Conservation (phyloP, 2,888 invertebrate genomes). For the Opisthograptis luteolata region DNA sequence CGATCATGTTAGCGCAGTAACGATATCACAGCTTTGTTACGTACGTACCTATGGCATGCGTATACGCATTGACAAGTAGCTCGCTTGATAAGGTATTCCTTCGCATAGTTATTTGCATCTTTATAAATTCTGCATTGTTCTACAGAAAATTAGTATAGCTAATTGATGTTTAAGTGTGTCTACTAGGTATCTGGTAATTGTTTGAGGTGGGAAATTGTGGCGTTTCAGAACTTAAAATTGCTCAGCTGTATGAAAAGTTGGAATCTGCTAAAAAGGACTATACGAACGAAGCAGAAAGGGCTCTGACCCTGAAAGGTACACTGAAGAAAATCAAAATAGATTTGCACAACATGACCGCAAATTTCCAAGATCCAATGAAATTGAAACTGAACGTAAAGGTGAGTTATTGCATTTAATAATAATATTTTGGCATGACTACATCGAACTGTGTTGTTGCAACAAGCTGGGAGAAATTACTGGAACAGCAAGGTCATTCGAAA, state of each 20-base stretch:
- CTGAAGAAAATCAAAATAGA: slow-evolving; percentile 92
- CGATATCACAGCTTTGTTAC: slow-evolving; percentile 8
- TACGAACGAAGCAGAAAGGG: slow-evolving; percentile 86
- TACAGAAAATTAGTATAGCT: background rate
- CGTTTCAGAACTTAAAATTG: slow-evolving; percentile 88
- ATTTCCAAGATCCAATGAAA: slow-evolving; percentile 90
- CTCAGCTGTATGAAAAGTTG: slow-evolving; percentile 91
- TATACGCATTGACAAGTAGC: background rate
- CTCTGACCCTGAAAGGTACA: slow-evolving; percentile 85
- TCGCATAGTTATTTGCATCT: too few species aligned
- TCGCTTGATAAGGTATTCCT: too few species aligned
- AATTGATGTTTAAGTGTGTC: background rate
- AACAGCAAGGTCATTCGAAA: background rate
- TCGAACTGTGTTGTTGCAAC: slow-evolving; percentile 15
- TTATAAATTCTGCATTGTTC: slow-evolving; percentile 4
- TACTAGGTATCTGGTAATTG: background rate
- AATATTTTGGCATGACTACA: slow-evolving; percentile 17
- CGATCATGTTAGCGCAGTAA: slow-evolving; percentile 14
- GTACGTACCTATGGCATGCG: background rate
- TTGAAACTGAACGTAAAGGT: slow-evolving; percentile 84
- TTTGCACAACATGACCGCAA: slow-evolving; percentile 90
- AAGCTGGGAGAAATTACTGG: slow-evolving; percentile 29
- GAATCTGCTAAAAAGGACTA: slow-evolving; percentile 88
- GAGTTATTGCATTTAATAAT: slow-evolving; percentile 39
- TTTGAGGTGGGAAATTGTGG: slow-evolving; percentile 19